Conservation (phyloP, 2,888 invertebrate species). For the Busseola fusca region DNA sequence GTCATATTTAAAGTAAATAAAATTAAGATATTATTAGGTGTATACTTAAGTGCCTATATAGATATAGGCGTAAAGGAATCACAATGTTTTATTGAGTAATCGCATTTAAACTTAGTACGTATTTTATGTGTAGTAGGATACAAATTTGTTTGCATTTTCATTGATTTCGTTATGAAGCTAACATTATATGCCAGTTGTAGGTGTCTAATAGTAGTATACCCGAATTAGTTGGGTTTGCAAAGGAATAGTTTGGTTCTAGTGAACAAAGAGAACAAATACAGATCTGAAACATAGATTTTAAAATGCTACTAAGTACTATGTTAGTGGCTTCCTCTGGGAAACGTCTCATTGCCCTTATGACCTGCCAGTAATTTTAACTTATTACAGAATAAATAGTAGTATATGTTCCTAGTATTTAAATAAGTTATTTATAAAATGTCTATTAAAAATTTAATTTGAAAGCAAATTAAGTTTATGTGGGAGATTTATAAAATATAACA, state of each 20-base stretch:
- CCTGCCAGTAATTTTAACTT: conserved; percentile 13
- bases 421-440: conserved; percentile 26
- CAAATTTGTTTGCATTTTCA: conserved; percentile 53
- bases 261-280: background rate
- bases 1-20: conserved; percentile 50
- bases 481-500: background rate
- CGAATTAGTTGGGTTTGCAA: conserved; percentile 38
- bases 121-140: conserved; percentile 50
- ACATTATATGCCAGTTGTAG: conserved; percentile 55
- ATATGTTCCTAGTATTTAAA: conserved; percentile 28
- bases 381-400: conserved; percentile 10
- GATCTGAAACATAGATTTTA: background rate
- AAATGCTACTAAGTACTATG: background rate
- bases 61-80: conserved; percentile 59
- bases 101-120: conserved; percentile 63
- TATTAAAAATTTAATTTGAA: conserved; percentile 4
- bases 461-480: background rate
- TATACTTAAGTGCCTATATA: conserved; percentile 51
- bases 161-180: conserved; percentile 50
- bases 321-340: background rate
- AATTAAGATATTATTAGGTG: conserved; percentile 48
- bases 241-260: conserved; percentile 56
- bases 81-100: conserved; percentile 58
- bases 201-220: conserved; percentile 42
- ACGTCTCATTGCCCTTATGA: background rate